Evolutionary conservation across 2,113 vertebrate species (phyloP).

Genomic region (Grammomys surdaster): DNA sequence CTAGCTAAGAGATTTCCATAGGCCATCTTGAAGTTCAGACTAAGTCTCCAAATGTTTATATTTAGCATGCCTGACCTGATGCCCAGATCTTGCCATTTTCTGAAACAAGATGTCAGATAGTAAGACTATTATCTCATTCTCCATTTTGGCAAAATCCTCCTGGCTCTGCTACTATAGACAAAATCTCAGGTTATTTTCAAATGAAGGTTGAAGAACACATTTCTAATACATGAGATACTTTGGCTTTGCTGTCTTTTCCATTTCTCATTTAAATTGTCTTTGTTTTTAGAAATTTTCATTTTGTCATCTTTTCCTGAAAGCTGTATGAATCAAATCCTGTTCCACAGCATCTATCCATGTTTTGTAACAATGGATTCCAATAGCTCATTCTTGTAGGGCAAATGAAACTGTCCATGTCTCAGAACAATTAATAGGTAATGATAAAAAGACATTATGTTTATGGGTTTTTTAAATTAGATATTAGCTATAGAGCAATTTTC

Average conservation of each 20-base stretch:
- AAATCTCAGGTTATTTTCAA: conserved; percentile 1
- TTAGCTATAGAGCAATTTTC: background rate
- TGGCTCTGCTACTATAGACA: background rate
- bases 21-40: background rate
- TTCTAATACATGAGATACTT: background rate
- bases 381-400: background rate
- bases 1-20: background rate
- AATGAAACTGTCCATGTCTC: background rate
- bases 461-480: background rate
- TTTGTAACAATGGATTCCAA: background rate
- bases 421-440: background rate
- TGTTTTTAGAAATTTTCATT: background rate
- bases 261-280: background rate
- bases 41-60: background rate
- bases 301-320: background rate
- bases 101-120: background rate
- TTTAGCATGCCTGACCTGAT: background rate
- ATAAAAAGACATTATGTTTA: background rate
- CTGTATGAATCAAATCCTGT: background rate
- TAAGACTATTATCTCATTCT: background rate
- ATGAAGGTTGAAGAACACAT: background rate
- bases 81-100: background rate
- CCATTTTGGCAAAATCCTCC: background rate
- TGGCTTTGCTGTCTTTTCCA: background rate
- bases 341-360: background rate